Evolutionary conservation across 2,113 vertebrate genomes (phyloP).

Genomic region (Mesoclemmys tuberculata): DNA sequence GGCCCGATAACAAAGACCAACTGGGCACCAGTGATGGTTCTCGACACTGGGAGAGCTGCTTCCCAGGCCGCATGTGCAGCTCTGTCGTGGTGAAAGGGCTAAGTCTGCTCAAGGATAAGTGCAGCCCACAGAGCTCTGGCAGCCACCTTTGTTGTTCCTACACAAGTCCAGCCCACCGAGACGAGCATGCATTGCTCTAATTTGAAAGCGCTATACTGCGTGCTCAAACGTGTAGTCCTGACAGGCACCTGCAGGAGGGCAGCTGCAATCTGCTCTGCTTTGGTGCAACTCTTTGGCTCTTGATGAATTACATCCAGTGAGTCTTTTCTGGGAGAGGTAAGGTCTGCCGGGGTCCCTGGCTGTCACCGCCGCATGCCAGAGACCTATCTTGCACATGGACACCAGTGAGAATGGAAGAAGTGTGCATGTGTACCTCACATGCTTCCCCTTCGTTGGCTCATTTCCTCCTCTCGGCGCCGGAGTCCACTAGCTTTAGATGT

Average conservation of each 20-base stretch:
- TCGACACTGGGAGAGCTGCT: background rate
- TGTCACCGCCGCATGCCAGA: background rate
- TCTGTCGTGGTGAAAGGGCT: no score
- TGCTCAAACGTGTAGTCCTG: background rate
- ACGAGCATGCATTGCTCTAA: background rate
- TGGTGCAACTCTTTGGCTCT: background rate
- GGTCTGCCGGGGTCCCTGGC: background rate
- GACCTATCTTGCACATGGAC: background rate
- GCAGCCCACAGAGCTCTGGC: background rate
- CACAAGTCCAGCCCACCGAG: background rate
- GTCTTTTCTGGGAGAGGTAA: background rate
- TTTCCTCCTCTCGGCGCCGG: background rate
- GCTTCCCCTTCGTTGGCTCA: background rate
- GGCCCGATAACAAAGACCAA: background rate
- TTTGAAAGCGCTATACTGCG: background rate
- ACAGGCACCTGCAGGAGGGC: accelerated
- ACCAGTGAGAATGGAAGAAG: no score
- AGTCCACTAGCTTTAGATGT: background rate
- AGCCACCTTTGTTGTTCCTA: background rate
- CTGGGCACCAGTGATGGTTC: background rate
- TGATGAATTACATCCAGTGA: background rate
- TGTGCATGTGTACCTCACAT: background rate
- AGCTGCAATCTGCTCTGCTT: accelerated
- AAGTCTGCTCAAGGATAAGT: background rate
- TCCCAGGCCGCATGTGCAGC: background rate